These are phyloP conservation scores for Morpho achilles DNA, from an alignment of 2,888 invertebrate genomes.

Conservation along the genomic window DNA sequence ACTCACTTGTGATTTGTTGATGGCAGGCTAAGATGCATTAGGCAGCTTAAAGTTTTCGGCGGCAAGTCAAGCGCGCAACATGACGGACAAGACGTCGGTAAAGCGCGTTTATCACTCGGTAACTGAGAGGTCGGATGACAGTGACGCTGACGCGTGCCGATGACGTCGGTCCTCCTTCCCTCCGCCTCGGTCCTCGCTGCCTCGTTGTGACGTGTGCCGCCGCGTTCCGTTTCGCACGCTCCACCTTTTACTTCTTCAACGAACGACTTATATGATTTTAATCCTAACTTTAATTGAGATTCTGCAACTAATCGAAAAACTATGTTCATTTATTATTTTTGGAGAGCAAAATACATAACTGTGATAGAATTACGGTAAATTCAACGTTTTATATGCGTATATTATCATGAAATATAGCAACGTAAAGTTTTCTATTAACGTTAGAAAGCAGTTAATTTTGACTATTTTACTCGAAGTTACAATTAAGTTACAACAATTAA, in stretches of 20 bases:
- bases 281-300: no score
- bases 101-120: constrained; percentile 66
- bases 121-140: constrained; percentile 28
- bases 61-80: constrained; percentile 57
- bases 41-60: constrained; percentile 50
- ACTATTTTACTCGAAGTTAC: no score
- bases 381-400: no score
- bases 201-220: constrained; percentile 15
- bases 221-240: constrained; percentile 19
- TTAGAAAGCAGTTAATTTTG: no score
- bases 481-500: no score
- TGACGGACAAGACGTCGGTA: constrained; percentile 56
- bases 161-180: constrained; percentile 29
- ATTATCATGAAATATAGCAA: no score
- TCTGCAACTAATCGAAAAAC: no score
- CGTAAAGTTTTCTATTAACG: no score
- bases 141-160: constrained; percentile 18
- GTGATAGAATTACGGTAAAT: no score
- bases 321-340: no score
- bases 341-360: no score
- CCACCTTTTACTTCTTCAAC: constrained; percentile 8
- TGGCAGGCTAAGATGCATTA: constrained; percentile 65
- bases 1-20: constrained; percentile 66
- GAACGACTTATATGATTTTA: neutral
- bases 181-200: constrained; percentile 15